Base-by-base conservation (phyloP, 1,140 invertebrate genomes). In the Trichonephila inaurata region DNA sequence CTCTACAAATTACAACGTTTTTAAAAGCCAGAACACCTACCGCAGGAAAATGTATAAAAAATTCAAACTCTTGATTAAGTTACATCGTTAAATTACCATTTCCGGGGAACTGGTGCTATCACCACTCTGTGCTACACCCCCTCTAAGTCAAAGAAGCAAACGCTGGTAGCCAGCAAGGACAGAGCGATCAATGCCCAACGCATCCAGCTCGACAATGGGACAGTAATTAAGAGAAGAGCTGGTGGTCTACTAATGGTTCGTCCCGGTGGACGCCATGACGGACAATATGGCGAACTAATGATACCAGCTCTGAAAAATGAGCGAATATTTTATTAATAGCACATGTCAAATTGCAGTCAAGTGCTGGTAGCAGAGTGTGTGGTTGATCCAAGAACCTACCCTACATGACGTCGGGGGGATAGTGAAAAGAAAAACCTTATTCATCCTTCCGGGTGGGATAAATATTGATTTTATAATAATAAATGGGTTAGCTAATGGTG, bases 211-310 rank as follows among this genome's bases (percentile, higher is more conserved):
- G 69, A 94, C 93, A 94, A 94, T 94, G 62, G 64, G 72, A 89
- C 72, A 90, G 87, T 94, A 94, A 94, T 94, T 94, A 94, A 90
- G 93, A 58, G 61, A 40, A 89, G 86, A 86, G 62, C 60, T 86
- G 72, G 92, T 58, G 85, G 92, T 61, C 85, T 82, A 82, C 93
- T 94, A 94, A 94, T 94, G 87, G 93, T 69, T 86, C 82, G 81
- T 90, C 93, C 93, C 93, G 7, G 24, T 66, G 93, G 93, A 93
- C 85, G 69, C 58, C 69, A 61, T 62, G 66, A 83, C 64, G 87
- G 93, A 89, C 93, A 94, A 90, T 94, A 94, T 85, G 87, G 87
- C 93, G 72, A 85, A 88, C 93, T 94, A 94, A 94, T 94, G 93
- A 94, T 90, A 90, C 87, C 60, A 64, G 93, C 83, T 77, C 92